Evolutionary conservation across 2,888 invertebrate species (phyloP), one percentile per base, ranked within the genome.

Genomic region (Chrysodeixis includens): DNA sequence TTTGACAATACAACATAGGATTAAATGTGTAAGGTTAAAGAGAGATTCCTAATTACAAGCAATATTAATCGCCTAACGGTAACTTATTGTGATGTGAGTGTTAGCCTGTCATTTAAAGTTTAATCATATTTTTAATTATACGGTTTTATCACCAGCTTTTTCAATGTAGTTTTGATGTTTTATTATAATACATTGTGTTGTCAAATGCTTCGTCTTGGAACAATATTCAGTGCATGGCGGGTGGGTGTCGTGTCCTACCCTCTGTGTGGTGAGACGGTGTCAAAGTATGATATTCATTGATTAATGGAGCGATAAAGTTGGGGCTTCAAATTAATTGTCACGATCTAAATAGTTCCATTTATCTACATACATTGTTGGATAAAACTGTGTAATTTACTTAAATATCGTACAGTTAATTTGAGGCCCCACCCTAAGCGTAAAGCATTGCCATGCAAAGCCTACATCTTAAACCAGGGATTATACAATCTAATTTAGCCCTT

Each of bases 231-330:
- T 62, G 71, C 26, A 64, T 68, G 60, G 22, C 51, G 62, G 64
- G 66, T 46, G 66, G 62, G 65, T 54, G 46, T 54, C 58, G 74
- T 80, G 74, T 76, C 63, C 65, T 64, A 71, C 69, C 71, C 78
- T 68, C 74, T 81, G 81, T 81, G 85, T 82, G 83, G 81, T 86
- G 83, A 84, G 70, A 81, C 73, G 74, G 90, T 91, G 90, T 91
- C 91, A 90, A 91, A 91, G 82, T 90, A 91, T 87, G 83, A 82
- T 88, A 88, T 84, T 79, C 83, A 82, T 76, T 69, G 49, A 76
- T 68, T 68, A 72, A 70, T 80, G 74, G 56, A 44, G 68, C 67
- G 67, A 49, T 55, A 12, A 40, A 26, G 59, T 62, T 46, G 76
- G 32, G 67, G 54, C 51, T 49, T 59, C 26, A 62, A 51, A 54